phyloP scores from a whole-genome alignment of 2,888 invertebrate species.

The Pilophorus perplexus region DNA sequence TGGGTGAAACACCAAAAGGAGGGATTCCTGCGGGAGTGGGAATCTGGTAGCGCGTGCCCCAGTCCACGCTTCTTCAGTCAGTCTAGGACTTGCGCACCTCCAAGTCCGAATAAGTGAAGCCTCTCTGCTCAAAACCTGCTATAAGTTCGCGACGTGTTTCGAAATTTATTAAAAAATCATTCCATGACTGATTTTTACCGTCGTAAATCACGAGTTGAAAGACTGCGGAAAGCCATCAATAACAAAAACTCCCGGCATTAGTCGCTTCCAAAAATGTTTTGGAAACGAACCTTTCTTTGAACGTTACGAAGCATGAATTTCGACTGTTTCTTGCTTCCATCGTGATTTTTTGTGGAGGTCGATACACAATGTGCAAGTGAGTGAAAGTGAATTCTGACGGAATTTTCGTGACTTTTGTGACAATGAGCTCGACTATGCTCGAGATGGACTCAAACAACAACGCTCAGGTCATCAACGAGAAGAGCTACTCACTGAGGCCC shows the following conservation, averaged over 20 bases:
- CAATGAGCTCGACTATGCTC: conserved; percentile 42
- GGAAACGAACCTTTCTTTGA: no score
- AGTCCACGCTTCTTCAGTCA: conserved; percentile 29
- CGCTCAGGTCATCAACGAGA: conserved; percentile 51
- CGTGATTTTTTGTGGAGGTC: not conserved
- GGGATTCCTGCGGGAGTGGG: conserved; percentile 27
- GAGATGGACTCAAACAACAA: conserved; percentile 53
- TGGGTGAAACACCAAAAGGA: conserved; percentile 21
- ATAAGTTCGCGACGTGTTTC: conserved; percentile 6
- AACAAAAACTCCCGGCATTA: no score
- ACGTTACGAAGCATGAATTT: conserved; percentile 40
- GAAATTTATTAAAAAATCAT: no score
- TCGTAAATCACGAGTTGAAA: no score
- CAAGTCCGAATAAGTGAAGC: not conserved
- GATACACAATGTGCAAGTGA: not conserved
- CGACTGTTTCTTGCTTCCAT: conserved; percentile 23
- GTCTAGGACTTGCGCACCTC: conserved; percentile 18
- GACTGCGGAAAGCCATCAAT: no score
- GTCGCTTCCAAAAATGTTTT: no score
- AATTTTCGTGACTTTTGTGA: no score
- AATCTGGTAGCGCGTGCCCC: conserved; percentile 41
- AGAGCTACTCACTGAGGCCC: conserved; percentile 68
- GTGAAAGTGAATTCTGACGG: no score
- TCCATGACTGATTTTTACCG: no score
- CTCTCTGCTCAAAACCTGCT: not conserved